Evolutionary conservation across 2,888 invertebrate species (phyloP), one percentile per base, ranked within the genome.

Genomic region (Cerceris rybyensis): DNA sequence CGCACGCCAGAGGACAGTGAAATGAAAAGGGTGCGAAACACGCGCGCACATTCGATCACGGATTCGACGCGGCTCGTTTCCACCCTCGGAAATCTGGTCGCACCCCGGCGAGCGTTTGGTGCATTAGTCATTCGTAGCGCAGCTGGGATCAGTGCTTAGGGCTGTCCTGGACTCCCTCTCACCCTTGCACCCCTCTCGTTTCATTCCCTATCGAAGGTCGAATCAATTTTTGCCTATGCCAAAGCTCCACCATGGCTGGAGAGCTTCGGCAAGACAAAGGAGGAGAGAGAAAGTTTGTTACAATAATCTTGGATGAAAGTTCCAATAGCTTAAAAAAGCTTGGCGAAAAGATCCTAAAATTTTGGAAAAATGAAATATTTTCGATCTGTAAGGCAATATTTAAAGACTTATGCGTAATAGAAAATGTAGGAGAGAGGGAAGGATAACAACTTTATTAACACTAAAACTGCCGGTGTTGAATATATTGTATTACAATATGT

Each of bases 41-140:
- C 66, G 57, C 75, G 63, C 67, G 76, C 72, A 75, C 46, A 17
- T 64, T 75, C 73, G 69, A 82, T 77, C 64, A 49, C 50, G 68
- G 60, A 74, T 80, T 74, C 77, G 70, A 68, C 57, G 70, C 81
- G 66, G 81, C 74, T 72, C 81, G 83, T 83, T 83, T 81, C 83
- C 69, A 83, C 71, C 83, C 83, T 70, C 89, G 85, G 83, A 88
- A 87, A 88, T 88, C 87, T 86, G 84, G 66, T 84, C 85, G 86
- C 88, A 89, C 88, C 88, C 89, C 87, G 88, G 84, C 58, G 57
- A 76, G 28, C 74, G 78, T 83, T 83, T 78, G 85, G 82, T 84
- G 89, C 89, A 90, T 90, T 90, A 90, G 90, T 90, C 90, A 90
- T 88, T 89, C 90, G 83, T 78, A 70, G 86, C 88, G 80, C 82